Percentiles rank a stretch among this genome's conserved stretches.
Evolutionary conservation across 2,113 vertebrate species (phyloP).

Genomic region (Bos indicus): DNA sequence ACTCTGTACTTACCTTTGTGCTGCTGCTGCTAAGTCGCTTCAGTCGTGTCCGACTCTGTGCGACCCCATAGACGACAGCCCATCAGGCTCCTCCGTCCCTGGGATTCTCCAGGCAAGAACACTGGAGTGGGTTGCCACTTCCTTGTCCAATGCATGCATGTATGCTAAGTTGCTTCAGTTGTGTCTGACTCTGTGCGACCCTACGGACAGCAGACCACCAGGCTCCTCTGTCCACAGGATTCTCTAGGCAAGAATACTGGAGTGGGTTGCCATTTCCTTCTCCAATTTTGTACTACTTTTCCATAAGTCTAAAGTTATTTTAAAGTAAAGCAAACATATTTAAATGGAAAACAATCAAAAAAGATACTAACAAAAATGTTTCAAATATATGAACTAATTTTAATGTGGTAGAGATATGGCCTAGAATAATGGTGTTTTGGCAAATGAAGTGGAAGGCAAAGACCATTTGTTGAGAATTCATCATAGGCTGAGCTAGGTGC

Average conservation of each 20-base stretch:
- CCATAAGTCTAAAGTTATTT: background rate
- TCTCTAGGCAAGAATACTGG: background rate
- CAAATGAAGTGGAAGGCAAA: background rate
- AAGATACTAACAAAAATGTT: background rate
- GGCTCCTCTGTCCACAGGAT: background rate
- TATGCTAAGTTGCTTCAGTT: background rate
- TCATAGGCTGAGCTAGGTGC: background rate
- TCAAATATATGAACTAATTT: background rate
- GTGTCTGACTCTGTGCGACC: background rate
- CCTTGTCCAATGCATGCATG: no score
- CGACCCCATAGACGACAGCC: background rate
- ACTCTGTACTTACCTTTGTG: background rate
- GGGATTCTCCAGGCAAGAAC: background rate
- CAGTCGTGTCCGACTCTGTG: background rate
- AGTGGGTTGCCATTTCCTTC: background rate
- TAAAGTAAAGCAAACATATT: background rate
- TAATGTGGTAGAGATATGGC: background rate
- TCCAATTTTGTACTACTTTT: background rate
- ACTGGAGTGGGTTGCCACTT: background rate
- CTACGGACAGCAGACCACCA: background rate
- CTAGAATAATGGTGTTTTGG: background rate
- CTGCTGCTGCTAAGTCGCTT: background rate
- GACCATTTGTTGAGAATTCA: background rate
- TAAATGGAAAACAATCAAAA: background rate
- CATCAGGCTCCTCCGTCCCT: background rate